Conservation (phyloP, 2,113 vertebrate species). For the Cisticola juncidis region DNA sequence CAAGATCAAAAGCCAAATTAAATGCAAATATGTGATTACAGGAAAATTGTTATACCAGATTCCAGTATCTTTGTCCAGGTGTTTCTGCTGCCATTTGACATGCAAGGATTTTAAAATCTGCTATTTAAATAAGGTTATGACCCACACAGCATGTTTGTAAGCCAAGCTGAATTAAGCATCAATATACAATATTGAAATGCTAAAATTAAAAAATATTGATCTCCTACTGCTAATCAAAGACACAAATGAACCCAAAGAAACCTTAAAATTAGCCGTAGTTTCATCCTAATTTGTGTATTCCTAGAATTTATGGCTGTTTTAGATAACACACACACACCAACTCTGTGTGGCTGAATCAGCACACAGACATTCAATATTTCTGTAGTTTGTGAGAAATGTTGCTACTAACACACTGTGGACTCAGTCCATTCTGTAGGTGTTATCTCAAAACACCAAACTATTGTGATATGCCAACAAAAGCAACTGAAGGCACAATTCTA, state of each 20-base stretch:
- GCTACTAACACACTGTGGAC: neutral
- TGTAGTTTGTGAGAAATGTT: neutral
- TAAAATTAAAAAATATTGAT: neutral
- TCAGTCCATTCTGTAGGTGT: neutral
- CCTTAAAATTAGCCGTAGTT: neutral
- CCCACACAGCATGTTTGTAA: neutral
- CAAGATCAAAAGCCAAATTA: neutral
- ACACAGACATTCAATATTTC: neutral
- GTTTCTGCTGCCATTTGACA: neutral
- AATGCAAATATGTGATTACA: neutral
- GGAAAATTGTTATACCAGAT: neutral
- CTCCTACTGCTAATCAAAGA: neutral
- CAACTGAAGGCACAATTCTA: constrained; percentile 41
- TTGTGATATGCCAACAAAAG: constrained; percentile 54
- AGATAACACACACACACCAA: neutral
- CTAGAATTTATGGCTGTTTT: neutral
- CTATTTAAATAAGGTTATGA: neutral
- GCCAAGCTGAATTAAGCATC: neutral
- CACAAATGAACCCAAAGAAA: neutral
- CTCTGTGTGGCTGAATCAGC: neutral
- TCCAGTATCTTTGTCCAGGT: neutral
- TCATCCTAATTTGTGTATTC: neutral
- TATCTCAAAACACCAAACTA: constrained; percentile 41
- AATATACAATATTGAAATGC: neutral
- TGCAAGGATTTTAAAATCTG: neutral